Percentiles rank a stretch among this genome's conserved stretches.
These are phyloP conservation scores for Porphyrio hochstetteri DNA, from an alignment of 2,113 vertebrate genomes.

Conservation along the genomic window DNA sequence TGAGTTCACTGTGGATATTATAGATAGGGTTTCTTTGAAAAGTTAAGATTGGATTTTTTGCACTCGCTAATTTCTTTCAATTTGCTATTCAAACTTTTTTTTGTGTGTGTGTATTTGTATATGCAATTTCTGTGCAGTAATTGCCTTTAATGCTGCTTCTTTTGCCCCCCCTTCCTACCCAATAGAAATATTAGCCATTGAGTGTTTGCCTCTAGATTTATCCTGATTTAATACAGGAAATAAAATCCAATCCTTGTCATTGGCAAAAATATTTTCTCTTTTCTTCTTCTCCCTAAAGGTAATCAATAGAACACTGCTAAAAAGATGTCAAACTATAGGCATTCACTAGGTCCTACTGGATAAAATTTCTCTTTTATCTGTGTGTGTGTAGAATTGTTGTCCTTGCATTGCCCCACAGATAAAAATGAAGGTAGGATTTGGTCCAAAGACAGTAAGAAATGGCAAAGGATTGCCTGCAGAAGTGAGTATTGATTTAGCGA, in stretches of 20 bases:
- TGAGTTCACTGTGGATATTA: background rate
- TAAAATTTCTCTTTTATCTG: background rate
- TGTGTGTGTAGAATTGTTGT: background rate
- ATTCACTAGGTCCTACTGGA: background rate
- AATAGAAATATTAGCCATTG: background rate
- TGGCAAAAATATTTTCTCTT: background rate
- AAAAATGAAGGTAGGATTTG: background rate
- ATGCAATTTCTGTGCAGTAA: background rate
- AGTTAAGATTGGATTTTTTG: background rate
- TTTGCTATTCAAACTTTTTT: background rate
- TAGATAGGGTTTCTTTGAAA: background rate
- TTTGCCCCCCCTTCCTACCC: background rate
- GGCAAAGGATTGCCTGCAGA: conserved; percentile 4
- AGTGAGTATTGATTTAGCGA: conserved; percentile 36
- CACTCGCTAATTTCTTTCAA: background rate
- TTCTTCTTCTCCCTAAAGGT: background rate
- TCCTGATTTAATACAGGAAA: background rate
- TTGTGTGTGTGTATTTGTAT: background rate
- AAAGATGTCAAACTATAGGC: background rate
- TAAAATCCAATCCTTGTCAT: background rate
- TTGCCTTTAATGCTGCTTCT: background rate
- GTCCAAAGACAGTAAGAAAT: conserved; percentile 5
- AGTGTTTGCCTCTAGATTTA: background rate
- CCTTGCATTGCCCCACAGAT: background rate
- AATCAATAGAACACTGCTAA: background rate